Conservation (phyloP, 2,888 invertebrate species). For the Loripinus fragilis region DNA sequence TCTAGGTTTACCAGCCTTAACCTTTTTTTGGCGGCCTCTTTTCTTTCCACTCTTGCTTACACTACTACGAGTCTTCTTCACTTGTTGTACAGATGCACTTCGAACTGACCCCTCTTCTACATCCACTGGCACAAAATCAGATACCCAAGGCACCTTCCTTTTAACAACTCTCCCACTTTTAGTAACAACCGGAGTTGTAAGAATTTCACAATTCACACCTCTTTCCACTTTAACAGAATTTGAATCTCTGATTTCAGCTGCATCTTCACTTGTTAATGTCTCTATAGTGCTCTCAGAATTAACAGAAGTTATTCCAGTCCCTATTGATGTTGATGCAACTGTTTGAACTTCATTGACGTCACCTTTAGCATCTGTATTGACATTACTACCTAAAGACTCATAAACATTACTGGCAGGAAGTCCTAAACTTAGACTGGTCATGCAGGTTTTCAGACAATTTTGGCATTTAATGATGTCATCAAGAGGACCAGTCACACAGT, state of each 20-base stretch:
- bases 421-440: background rate
- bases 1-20: background rate
- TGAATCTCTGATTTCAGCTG: too few relatives aligned
- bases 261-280: too few relatives aligned
- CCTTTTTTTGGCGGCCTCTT: background rate
- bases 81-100: background rate
- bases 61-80: background rate
- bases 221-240: background rate
- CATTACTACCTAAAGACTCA: background rate
- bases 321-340: background rate
- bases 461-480: conserved; percentile 27
- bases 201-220: conserved; percentile 12
- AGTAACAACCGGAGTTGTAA: conserved; percentile 7
- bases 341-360: background rate
- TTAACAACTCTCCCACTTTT: conserved; percentile 42
- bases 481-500: conserved; percentile 36
- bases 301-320: background rate
- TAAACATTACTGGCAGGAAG: background rate
- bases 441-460: background rate
- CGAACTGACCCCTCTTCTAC: background rate
- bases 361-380: background rate
- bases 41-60: background rate
- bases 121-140: background rate
- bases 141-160: conserved; percentile 15
- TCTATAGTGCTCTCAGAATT: too few relatives aligned